Evolutionary conservation across 2,113 vertebrate genomes (phyloP), one percentile per base, ranked within the genome.

Genomic region (Chamaetylas fuelleborni): DNA sequence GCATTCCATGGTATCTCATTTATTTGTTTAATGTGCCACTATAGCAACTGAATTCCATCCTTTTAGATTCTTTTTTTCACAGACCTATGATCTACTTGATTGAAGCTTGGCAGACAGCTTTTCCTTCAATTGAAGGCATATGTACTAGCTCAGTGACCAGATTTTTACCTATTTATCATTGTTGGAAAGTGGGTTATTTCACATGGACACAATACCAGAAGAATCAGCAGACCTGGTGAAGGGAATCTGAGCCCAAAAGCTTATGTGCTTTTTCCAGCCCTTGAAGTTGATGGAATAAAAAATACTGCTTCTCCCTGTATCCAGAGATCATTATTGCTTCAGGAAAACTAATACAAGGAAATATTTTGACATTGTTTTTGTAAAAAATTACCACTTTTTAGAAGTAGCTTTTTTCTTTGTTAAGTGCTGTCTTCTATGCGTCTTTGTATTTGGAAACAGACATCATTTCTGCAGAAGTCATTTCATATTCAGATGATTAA

Each of bases 1-100:
- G 96, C 98, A 98, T 98, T 98, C 98, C 98, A 97, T 91, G 94
- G 97, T 97, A 98, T 98, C 98, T 98, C 98, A 85, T 98, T 96
- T 99, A 98, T 99, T 99, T 99, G 98, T 98, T 98, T 98, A 97
- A 97, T 97, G 95, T 96, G 98, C 97, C 94, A 43, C 98, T 98
- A 98, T 98, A 97, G 98, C 96, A 98, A 98, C 98, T 88, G 94
- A 93, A 98, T 98, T 98, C 97, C 96, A 96, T 97, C 96, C 88
- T 95, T 93, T 96, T 80, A 92, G 94, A 92, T 86, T 73, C 28
- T 83, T 88, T 94, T 94, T 87, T 95, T 89, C 90, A 91, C 94
- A 97, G 97, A 96, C 95, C 86, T 96, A 86, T 96, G 96, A 97
- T 98, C 96, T 95, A 70, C 96, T 91, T 94, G 96, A 94, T 97